These are phyloP conservation scores for Hybognathus amarus DNA, from an alignment of 2,797 vertebrate species.

Conservation along the genomic window DNA sequence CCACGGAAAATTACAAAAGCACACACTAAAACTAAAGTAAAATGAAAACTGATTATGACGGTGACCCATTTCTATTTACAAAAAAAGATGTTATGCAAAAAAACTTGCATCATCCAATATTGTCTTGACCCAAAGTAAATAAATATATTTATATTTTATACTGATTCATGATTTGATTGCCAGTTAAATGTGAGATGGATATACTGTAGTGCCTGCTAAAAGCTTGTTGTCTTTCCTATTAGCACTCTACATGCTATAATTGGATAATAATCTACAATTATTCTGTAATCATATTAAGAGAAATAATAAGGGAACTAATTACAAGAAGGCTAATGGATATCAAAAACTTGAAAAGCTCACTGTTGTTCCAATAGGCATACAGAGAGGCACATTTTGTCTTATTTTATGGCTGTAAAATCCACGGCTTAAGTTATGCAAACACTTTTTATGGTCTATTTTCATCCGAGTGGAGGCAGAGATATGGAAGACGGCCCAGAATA, in stretches of 20 bases:
- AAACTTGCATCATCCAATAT: no score
- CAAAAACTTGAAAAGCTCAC: neutral
- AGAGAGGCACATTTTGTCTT: slow-evolving; percentile 30
- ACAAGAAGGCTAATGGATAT: slow-evolving; percentile 7
- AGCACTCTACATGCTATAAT: neutral
- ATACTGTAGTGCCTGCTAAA: neutral
- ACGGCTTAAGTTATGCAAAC: slow-evolving; percentile 23
- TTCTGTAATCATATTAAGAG: neutral
- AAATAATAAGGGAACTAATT: slow-evolving; percentile 13
- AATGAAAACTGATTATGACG: no score
- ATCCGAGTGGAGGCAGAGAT: slow-evolving; percentile 35
- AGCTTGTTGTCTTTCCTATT: neutral
- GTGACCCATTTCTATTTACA: no score
- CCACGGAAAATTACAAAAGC: neutral
- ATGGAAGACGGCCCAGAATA: slow-evolving; percentile 46
- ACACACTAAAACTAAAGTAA: neutral
- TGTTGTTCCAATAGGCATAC: neutral
- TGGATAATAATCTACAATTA: neutral
- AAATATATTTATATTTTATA: neutral
- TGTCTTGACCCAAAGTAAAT: no score
- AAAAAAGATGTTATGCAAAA: no score
- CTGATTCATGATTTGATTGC: neutral
- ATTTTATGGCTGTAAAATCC: slow-evolving; percentile 24
- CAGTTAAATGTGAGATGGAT: neutral
- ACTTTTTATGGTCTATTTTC: slow-evolving; percentile 45